Evolutionary conservation across 1,140 invertebrate genomes (phyloP).

Genomic region (Anoplolepis gracilipes): DNA sequence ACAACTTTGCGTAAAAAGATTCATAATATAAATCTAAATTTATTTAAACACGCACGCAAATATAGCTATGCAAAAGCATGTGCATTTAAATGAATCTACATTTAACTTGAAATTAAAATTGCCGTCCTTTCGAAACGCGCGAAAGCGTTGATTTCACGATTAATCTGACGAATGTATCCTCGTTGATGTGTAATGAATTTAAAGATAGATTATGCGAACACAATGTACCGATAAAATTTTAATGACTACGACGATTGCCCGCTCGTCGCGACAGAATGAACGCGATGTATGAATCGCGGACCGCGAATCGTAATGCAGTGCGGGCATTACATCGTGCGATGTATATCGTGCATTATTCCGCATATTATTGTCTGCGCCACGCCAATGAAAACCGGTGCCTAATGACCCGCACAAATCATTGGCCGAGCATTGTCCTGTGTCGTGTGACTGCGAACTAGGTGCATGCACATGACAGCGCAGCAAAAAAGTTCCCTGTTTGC

Average conservation of each 20-base stretch:
- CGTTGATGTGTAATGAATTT: conserved; percentile 32
- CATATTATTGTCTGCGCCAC: conserved; percentile 53
- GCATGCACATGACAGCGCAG: conserved; percentile 55
- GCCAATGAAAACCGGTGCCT: conserved; percentile 59
- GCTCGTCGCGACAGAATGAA: conserved; percentile 6
- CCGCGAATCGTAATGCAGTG: conserved; percentile 24
- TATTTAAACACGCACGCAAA: neutral
- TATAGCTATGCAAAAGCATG: neutral
- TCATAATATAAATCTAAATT: neutral
- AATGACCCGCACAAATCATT: conserved; percentile 64
- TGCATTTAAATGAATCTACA: neutral
- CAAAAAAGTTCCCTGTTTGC: conserved; percentile 49
- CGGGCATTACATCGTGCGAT: conserved; percentile 35
- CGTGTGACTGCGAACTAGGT: conserved; percentile 16
- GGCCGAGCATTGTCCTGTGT: conserved; percentile 42
- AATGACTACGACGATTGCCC: conserved; percentile 22
- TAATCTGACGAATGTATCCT: neutral
- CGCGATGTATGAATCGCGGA: neutral
- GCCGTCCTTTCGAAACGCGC: neutral
- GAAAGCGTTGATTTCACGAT: neutral
- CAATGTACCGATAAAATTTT: conserved; percentile 29
- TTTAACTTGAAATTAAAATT: conserved; percentile 2
- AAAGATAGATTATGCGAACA: neutral
- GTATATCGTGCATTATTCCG: conserved; percentile 43
- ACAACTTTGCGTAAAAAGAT: neutral